Conservation (phyloP, 2,888 invertebrate genomes). For the Aethes cnicana region DNA sequence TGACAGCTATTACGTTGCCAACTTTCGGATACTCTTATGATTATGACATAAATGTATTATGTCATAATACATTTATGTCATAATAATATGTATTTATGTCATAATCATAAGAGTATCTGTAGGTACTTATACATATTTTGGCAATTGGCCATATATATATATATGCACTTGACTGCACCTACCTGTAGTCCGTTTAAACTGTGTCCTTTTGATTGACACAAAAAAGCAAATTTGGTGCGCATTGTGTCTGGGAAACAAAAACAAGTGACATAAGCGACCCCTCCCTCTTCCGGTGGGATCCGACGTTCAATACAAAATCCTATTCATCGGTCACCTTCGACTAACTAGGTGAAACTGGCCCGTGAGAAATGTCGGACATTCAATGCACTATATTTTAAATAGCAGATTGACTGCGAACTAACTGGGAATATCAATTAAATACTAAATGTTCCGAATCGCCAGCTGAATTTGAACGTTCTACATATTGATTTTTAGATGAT, state of each 20-base stretch:
- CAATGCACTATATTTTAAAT: conserved; percentile 40
- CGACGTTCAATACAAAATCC: conserved; percentile 60
- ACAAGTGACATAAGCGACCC: conserved; percentile 62
- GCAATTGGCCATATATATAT: no score
- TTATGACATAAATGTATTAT: no score
- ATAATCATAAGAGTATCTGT: no score
- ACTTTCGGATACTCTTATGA: no score
- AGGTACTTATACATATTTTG: no score
- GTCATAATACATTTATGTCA: no score
- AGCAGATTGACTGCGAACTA: conserved; percentile 38
- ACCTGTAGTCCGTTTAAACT: background rate
- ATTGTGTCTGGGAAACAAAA: conserved; percentile 61
- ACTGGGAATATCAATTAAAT: conserved; percentile 29
- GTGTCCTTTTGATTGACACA: conserved; percentile 13
- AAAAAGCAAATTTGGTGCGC: conserved; percentile 18
- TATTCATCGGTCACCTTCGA: conserved; percentile 70
- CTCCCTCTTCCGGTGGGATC: conserved; percentile 68
- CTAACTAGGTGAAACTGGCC: conserved; percentile 61
- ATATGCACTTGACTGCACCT: background rate
- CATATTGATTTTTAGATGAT: no score
- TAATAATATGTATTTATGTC: no score
- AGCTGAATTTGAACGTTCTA: no score
- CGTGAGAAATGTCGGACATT: conserved; percentile 67
- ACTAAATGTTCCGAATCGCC: background rate
- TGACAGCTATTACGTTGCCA: no score